Percentiles rank a stretch among this genome's conserved stretches.
Evolutionary conservation across 1,140 invertebrate species (phyloP).

Genomic region (Aphelinus atriplicis): DNA sequence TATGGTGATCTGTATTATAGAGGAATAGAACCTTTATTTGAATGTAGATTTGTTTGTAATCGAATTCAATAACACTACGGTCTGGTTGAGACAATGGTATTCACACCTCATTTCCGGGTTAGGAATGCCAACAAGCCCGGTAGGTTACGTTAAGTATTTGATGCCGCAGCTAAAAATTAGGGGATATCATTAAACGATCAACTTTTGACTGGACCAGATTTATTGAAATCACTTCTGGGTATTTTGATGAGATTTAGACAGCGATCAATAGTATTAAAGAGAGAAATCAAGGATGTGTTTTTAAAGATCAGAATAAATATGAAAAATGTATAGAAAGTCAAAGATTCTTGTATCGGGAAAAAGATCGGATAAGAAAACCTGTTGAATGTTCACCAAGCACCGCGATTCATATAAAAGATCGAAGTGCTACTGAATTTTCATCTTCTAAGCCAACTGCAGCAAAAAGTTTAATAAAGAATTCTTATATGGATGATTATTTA

Average conservation of each 20-base stretch:
- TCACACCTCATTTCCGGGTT: slow-evolving; percentile 30
- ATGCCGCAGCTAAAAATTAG: slow-evolving; percentile 23
- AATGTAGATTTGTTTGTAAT: neutral
- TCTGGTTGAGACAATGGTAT: neutral
- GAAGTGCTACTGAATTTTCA: slow-evolving; percentile 22
- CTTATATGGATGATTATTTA: slow-evolving; percentile 28
- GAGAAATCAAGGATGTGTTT: neutral
- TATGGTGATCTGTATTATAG: neutral
- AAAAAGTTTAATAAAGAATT: neutral
- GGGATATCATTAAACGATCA: slow-evolving; percentile 33
- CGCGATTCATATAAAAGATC: neutral
- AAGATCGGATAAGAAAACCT: neutral
- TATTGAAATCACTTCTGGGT: neutral
- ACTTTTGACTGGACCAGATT: slow-evolving; percentile 25
- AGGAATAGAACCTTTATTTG: slow-evolving; percentile 5
- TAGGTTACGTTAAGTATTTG: slow-evolving; percentile 35
- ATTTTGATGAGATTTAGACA: neutral
- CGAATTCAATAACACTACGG: too few species aligned
- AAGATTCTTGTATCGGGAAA: neutral
- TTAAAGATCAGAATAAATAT: too few species aligned
- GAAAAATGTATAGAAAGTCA: too few species aligned
- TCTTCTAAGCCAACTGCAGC: too few species aligned
- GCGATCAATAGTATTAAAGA: neutral
- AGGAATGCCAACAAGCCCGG: slow-evolving; percentile 21
- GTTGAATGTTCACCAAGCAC: neutral